These are phyloP conservation scores for Drosophila lini DNA, from an alignment of 1,140 invertebrate species.

Conservation along the genomic window DNA sequence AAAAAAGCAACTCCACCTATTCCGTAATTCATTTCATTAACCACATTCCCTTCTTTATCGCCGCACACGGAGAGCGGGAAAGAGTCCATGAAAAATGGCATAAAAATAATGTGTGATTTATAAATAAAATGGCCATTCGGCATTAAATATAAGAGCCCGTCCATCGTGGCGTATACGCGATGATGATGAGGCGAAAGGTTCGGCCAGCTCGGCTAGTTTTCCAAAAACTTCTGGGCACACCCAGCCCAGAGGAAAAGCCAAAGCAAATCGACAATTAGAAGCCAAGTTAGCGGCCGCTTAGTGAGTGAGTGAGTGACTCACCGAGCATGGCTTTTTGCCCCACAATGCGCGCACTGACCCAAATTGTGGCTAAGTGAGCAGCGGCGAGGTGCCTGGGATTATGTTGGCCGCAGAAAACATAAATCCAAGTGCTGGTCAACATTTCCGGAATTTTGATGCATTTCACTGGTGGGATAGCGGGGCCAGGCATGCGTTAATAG, in stretches of 20 bases:
- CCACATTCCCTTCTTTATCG: slow-evolving; percentile 26
- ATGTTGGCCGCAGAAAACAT: slow-evolving; percentile 30
- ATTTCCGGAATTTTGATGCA: slow-evolving; percentile 77
- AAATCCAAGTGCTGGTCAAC: slow-evolving; percentile 60
- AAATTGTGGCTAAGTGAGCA: slow-evolving; percentile 51
- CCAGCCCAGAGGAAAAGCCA: slow-evolving; percentile 34
- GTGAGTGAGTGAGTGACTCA: slow-evolving; percentile 46
- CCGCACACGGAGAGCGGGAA: slow-evolving; percentile 9
- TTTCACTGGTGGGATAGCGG: slow-evolving; percentile 40
- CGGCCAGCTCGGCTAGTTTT: slow-evolving; percentile 15
- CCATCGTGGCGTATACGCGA: slow-evolving; percentile 47
- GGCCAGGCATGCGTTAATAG: slow-evolving; percentile 58
- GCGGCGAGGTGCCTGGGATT: slow-evolving; percentile 9
- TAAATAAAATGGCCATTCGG: slow-evolving; percentile 48
- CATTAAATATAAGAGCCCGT: slow-evolving; percentile 45
- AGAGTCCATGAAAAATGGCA: slow-evolving; percentile 41
- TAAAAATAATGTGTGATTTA: slow-evolving; percentile 53
- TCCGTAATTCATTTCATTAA: slow-evolving; percentile 37
- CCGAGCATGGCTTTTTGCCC: slow-evolving; percentile 45
- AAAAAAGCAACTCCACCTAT: not conserved
- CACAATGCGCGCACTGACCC: slow-evolving; percentile 60
- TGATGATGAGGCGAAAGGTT: slow-evolving; percentile 41
- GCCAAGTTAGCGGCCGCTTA: slow-evolving; percentile 64
- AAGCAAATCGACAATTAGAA: slow-evolving; percentile 65
- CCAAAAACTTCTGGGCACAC: slow-evolving; percentile 41